Evolutionary conservation across 2,888 invertebrate species (phyloP), one percentile per base, ranked within the genome.

Genomic region (Neoascia interrupta): DNA sequence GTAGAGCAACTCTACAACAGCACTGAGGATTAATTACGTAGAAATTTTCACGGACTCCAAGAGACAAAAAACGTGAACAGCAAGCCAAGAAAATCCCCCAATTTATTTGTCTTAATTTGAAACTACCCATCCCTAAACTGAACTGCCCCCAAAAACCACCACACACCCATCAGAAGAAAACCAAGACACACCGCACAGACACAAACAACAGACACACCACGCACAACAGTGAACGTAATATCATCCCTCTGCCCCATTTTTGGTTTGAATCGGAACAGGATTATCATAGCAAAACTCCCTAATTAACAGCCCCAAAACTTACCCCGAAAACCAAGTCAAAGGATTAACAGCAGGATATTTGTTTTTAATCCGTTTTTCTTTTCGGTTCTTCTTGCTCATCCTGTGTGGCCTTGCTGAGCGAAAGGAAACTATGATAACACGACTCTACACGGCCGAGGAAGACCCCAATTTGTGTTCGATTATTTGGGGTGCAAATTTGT

Each of bases 401-500:
- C 41, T 31, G n/a, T 6, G n/a, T n/a, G n/a, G n/a, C 47, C 15
- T 21, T 15, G 16, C 39, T 26, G 11, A 18, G 45, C 36, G 37
- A 66, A 49, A 49, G 54, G 49, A 81, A 83, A 85, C 82, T 84
- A 88, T 88, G 88, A 84, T 88, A 85, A 87, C 87, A 81, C 84
- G 85, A 82, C 85, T 88, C 28, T 88, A 88, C 81, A 85, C 87
- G 81, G 85, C 87, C 81, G 87, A 86, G 81, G 87, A 87, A 84
- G 87, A 88, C 84, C 86, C 87, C 80, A 84, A 84, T 82, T 85
- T 88, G 81, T 88, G 88, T 84, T 86, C 87, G 76, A 85, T 86
- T 83, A 84, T 87, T 81, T 88, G 87, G 87, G 87, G 87, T 73
- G 56, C 83, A 23, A 88, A 88, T 83, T 81, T 85, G 60, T 83